Evolutionary conservation across 2,113 vertebrate species (phyloP), one percentile per base, ranked within the genome.

Genomic region (Terrapene triunguis): DNA sequence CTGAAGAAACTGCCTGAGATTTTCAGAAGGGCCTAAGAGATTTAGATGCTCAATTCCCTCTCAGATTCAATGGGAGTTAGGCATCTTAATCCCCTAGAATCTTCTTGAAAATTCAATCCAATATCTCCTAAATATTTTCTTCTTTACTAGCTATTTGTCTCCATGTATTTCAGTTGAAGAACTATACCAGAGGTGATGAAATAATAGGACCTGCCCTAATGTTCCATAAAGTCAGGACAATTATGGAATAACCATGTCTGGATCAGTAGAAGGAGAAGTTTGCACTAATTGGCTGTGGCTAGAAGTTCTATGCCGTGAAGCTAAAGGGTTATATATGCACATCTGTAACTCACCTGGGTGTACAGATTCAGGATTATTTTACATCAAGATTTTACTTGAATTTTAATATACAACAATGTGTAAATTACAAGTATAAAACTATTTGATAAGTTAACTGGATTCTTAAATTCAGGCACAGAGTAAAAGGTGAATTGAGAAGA

Each of bases 401-500:
- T 50, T 81, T 93, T 4, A 27, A 86, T 22, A 35, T 32, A 80
- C 1, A 76, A 3, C 1, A 22, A 35, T 88, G 92, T 83, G 82
- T 8, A 1, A 54, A 2, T 2, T 14, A 3, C 3, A 21, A 81
- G 69, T 1, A 1, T 89, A 86, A 82, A 74, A 0, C 3, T 50
- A 81, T 57, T 82, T n/a, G 32, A 42, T 47, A 51, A 78, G 9
- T 1, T 19, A 78, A 21, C n/a, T 25, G 27, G 42, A 38, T 82
- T 59, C 74, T 89, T 89, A 69, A 80, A 35, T 32, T 5, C 1
- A 84, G 24, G 19, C 32, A 84, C 5, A 80, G 7, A 78, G 10
- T 35, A 82, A 54, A 91, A 91, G 55, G 2, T 8, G 59, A 44
- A 86, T 22, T 12, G 54, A 80, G 79, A 3, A 32, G n/a, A 85